Evolutionary conservation across 2,888 invertebrate genomes (phyloP).

Genomic region (Eilema depressum): DNA sequence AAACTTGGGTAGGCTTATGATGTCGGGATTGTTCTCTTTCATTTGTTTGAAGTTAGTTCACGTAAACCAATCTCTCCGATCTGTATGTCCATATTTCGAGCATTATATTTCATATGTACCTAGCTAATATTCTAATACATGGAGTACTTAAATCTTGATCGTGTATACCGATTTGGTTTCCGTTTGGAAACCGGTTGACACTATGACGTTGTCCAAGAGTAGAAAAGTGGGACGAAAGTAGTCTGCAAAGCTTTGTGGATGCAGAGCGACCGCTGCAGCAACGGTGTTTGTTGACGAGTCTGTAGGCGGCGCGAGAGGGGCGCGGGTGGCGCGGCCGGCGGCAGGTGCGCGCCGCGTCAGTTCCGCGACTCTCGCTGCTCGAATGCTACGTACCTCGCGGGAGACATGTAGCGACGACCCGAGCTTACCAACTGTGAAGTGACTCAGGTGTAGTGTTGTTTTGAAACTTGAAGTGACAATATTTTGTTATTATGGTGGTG

Average conservation of each 20-base stretch:
- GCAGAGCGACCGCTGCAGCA: slow-evolving; percentile 81
- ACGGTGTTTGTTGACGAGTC: slow-evolving; percentile 81
- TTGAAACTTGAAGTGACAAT: slow-evolving; percentile 62
- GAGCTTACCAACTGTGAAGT: slow-evolving; percentile 67
- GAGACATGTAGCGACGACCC: slow-evolving; percentile 78
- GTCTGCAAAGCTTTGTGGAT: slow-evolving; percentile 70
- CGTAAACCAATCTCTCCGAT: neutral
- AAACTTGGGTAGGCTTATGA: slow-evolving; percentile 53
- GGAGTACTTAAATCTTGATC: neutral
- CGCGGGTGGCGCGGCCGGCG: slow-evolving; percentile 67
- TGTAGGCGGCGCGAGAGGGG: slow-evolving; percentile 73
- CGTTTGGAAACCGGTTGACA: slow-evolving; percentile 44
- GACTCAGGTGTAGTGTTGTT: slow-evolving; percentile 68
- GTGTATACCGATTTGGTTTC: slow-evolving; percentile 2
- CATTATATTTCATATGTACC: neutral
- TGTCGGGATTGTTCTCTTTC: slow-evolving; percentile 26
- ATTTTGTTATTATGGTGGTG: slow-evolving; percentile 78
- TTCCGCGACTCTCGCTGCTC: slow-evolving; percentile 80
- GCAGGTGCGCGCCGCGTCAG: slow-evolving; percentile 78
- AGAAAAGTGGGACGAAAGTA: slow-evolving; percentile 77
- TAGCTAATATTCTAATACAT: neutral
- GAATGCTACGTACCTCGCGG: slow-evolving; percentile 70
- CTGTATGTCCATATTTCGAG: neutral
- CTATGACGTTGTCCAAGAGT: slow-evolving; percentile 54
- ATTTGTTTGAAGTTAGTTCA: neutral